Conservation (phyloP, 92 coral and sea anemone species). For the Diadumene lineata region DNA sequence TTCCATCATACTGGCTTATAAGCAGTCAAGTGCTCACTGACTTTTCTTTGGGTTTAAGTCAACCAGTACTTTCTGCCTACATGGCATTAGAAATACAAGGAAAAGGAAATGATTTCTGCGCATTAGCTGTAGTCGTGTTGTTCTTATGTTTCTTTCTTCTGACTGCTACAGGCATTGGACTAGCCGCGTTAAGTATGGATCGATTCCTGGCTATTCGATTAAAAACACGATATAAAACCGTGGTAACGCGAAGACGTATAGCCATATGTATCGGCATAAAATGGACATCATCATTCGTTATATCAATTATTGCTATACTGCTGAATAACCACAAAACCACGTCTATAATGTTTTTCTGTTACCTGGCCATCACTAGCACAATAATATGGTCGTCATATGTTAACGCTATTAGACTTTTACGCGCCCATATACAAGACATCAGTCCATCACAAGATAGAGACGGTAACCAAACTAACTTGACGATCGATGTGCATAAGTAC, state of each 20-base stretch:
- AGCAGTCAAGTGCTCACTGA: slow-evolving; percentile 16
- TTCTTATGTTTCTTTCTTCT: slow-evolving; percentile 7
- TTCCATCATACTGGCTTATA: slow-evolving; percentile 6
- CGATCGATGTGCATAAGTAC: background rate
- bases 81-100: background rate
- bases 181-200: background rate
- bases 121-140: background rate
- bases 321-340: background rate
- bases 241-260: background rate
- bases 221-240: background rate
- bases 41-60: background rate
- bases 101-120: background rate
- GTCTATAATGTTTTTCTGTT: slow-evolving; percentile 6
- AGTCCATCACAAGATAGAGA: background rate
- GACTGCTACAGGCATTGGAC: slow-evolving; percentile 1
- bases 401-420: background rate
- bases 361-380: background rate
- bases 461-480: background rate
- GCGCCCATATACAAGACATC: background rate
- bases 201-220: background rate
- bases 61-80: background rate
- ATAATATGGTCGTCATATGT: background rate
- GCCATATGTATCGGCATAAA: background rate
- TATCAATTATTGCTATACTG: background rate
- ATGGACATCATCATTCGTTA: background rate